A percentile compares a stretch with the other conserved stretches of the same genome.
These are phyloP conservation scores for Orientallactaga bullata DNA, from an alignment of 2,113 vertebrate species.

Conservation along the genomic window DNA sequence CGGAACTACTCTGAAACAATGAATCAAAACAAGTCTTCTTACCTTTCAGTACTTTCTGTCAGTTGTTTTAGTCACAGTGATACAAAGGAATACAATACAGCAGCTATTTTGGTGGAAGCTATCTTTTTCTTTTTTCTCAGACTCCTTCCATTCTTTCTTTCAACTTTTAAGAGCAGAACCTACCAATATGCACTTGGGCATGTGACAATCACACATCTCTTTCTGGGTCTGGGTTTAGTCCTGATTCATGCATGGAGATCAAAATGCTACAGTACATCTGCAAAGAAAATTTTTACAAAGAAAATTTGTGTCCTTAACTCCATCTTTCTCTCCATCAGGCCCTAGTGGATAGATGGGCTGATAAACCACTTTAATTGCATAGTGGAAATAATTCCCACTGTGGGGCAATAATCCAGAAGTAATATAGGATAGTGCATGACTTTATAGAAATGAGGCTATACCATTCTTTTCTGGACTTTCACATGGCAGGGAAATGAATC, in stretches of 20 bases:
- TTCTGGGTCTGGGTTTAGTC: neutral
- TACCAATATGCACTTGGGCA: neutral
- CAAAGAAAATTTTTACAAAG: neutral
- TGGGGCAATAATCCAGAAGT: too few species aligned
- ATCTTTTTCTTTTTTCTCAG: neutral
- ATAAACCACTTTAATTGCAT: neutral
- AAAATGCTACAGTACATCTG: neutral
- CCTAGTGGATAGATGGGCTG: neutral
- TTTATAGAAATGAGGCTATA: neutral
- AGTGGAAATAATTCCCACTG: fast-evolving
- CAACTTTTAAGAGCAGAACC: neutral
- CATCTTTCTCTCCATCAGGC: neutral
- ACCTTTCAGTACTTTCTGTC: neutral
- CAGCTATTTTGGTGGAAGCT: neutral
- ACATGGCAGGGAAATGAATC: neutral
- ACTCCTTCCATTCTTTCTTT: neutral
- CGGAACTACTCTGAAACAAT: neutral
- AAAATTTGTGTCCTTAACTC: neutral
- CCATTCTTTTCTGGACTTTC: neutral
- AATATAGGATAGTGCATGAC: neutral
- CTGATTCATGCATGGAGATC: neutral
- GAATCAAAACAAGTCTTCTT: neutral
- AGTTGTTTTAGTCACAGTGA: neutral
- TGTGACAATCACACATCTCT: neutral
- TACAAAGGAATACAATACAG: neutral